Base-by-base conservation (phyloP, 2,797 vertebrate genomes). In the Gymnothorax javanicus region DNA sequence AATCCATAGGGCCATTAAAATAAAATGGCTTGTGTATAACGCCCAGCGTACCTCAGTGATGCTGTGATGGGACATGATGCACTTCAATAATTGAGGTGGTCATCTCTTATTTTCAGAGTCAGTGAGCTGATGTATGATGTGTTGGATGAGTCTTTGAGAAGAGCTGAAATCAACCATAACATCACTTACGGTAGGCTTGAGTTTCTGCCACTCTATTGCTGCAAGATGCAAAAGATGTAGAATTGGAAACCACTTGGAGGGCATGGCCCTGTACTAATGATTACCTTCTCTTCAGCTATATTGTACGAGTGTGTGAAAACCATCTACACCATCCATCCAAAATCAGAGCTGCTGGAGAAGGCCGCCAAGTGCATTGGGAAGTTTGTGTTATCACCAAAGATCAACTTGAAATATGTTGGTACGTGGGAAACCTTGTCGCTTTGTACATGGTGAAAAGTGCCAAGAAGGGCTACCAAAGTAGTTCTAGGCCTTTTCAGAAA, bases 81-180 rank as follows among this genome's bases (percentile, higher is more conserved):
- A 6, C 73, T 6, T 17, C 43, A 77, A 4, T 9, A 50, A 50
- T 13, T 50, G 27, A 52, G 33, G 15, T 17, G 17, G 87, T 91
- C 85, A 88, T 25, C 12, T 90, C 90, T 94, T 88, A 93, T 90
- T 91, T 91, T 91, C 94, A 99, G 98, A 92, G 94, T 96, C 86
- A 99, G 98, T 90, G 97, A 98, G 91, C 91, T 98, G 94, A 98
- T 99, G 95, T 99, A 99, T 92, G 98, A 99, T 86, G 97, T 99
- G 91, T 95, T 99, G 50, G 97, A 99, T 59, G 99, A 99, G 93
- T 99, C 98, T 89, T 95, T 99, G 93, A 95, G 96, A 93, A 96
- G 98, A 96, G 99, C 99, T 33, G 99, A 99, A 94, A 97, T 99
- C 94, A 99, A 98, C 94, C 98, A 99, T 94, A 99, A 99, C 93